Percentiles rank a stretch among this genome's conserved stretches.
phyloP scores from a whole-genome alignment of 2,888 invertebrate genomes.

The Drosophila longiperda region DNA sequence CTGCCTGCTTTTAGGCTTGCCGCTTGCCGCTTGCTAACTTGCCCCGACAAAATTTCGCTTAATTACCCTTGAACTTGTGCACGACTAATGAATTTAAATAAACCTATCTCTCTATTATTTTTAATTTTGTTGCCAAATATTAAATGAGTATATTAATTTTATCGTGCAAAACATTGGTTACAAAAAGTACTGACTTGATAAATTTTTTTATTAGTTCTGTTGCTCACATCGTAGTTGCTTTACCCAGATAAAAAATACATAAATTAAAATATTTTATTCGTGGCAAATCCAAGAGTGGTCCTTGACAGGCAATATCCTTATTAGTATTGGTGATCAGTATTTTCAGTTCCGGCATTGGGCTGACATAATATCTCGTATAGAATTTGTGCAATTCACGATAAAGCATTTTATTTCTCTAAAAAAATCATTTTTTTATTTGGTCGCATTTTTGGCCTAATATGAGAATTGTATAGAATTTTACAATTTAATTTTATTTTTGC shows the following conservation, averaged over 20 bases:
- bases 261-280: background rate
- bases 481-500: no score
- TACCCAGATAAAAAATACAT: background rate
- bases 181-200: slow-evolving; percentile 20
- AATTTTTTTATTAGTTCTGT: slow-evolving; percentile 20
- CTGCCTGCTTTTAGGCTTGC: slow-evolving; percentile 9
- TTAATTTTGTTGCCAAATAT: slow-evolving; percentile 32
- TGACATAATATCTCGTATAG: background rate
- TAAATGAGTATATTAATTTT: slow-evolving; percentile 18
- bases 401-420: no score
- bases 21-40: background rate
- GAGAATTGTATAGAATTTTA: no score
- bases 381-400: no score
- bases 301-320: slow-evolving; percentile 1
- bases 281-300: background rate
- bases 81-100: slow-evolving; percentile 37
- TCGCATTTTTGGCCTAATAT: no score
- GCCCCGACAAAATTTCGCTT: background rate
- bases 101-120: slow-evolving; percentile 31
- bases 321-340: slow-evolving; percentile 10
- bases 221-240: background rate
- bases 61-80: slow-evolving; percentile 31
- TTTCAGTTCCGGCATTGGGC: background rate
- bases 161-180: slow-evolving; percentile 1
- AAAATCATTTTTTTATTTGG: no score